phyloP scores from a whole-genome alignment of 2,113 vertebrate genomes.

The Anarrhichthys ocellatus region DNA sequence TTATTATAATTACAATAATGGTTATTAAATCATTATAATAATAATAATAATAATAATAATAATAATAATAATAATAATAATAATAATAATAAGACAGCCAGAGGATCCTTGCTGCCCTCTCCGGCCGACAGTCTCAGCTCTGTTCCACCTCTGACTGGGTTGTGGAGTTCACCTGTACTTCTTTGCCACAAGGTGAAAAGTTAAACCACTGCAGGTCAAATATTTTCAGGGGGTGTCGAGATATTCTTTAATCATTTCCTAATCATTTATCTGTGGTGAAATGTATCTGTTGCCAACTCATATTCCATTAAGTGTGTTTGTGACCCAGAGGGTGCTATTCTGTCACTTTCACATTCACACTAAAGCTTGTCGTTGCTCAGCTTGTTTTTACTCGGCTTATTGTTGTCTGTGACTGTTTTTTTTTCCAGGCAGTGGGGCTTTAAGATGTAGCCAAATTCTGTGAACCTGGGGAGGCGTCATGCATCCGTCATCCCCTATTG shows the following conservation, averaged over 20 bases:
- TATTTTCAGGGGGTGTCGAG: neutral
- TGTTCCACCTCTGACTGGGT: neutral
- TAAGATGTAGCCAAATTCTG: slow-evolving; percentile 39
- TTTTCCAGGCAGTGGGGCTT: slow-evolving; percentile 35
- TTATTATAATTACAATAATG: neutral
- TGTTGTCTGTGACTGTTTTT: slow-evolving; percentile 36
- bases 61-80: too few relatives aligned
- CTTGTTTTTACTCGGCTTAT: slow-evolving; percentile 17
- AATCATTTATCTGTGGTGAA: neutral
- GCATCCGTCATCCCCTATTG: slow-evolving; percentile 26
- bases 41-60: too few relatives aligned
- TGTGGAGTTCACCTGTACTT: neutral
- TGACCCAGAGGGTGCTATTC: neutral
- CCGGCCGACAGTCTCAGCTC: neutral
- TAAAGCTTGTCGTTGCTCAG: slow-evolving; percentile 2
- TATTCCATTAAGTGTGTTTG: slow-evolving; percentile 15
- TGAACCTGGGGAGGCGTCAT: slow-evolving; percentile 36
- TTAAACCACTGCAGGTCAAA: neutral
- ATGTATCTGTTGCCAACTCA: neutral
- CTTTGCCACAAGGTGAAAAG: neutral
- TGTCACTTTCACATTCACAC: neutral
- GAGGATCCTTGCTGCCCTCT: neutral
- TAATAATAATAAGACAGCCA: too few relatives aligned
- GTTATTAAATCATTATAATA: too few relatives aligned
- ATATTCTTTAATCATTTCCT: neutral